A percentile compares a stretch with the other conserved stretches of the same genome.
phyloP scores from a whole-genome alignment of 2,888 invertebrate genomes.

The Drosophila rubida region DNA sequence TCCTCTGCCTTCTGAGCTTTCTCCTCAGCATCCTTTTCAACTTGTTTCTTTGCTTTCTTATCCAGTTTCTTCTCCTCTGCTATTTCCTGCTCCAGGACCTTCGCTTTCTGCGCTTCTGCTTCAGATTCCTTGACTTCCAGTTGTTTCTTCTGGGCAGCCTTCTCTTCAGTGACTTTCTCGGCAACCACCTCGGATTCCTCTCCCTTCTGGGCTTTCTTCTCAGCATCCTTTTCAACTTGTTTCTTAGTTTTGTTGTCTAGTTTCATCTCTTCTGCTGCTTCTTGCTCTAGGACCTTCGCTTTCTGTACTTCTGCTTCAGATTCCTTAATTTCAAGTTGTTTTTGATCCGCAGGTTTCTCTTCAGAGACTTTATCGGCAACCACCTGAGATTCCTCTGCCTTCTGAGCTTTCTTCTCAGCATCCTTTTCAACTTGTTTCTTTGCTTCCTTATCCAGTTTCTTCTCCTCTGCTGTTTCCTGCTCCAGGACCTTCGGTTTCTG shows the following conservation, averaged over 20 bases:
- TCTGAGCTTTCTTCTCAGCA: not conserved
- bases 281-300: conserved; percentile 11
- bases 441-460: not conserved
- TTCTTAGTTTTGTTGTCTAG: conserved; percentile 3
- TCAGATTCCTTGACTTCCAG: not conserved
- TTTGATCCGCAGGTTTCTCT: conserved; percentile 5
- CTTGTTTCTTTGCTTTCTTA: not conserved
- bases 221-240: conserved; percentile 12
- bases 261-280: conserved; percentile 6
- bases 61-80: not conserved
- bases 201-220: conserved; percentile 7
- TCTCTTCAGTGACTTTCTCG: not conserved
- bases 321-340: conserved; percentile 7
- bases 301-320: conserved; percentile 37
- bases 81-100: not conserved
- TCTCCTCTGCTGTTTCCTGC: not conserved
- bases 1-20: not conserved
- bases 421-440: conserved; percentile 2
- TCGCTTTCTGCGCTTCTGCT: not conserved
- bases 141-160: not conserved
- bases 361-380: conserved; percentile 25
- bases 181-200: conserved; percentile 20
- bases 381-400: conserved; percentile 20
- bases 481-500: not conserved
- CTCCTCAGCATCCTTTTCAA: not conserved